These are phyloP conservation scores for Ypsolopha sequella DNA, from an alignment of 2,888 invertebrate species.

Conservation along the genomic window DNA sequence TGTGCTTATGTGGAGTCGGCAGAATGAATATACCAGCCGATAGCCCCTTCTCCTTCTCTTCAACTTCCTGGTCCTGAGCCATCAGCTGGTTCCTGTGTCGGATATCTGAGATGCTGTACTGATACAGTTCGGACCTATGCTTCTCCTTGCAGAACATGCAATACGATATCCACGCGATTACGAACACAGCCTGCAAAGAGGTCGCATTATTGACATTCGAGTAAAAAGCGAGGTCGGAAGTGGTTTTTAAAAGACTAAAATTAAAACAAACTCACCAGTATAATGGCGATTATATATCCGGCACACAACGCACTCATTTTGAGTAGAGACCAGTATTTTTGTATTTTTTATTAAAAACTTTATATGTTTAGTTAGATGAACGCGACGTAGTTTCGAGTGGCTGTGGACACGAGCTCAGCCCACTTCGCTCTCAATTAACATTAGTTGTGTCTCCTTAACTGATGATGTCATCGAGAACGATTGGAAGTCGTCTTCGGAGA, in stretches of 20 bases:
- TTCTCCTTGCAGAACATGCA: conserved; percentile 56
- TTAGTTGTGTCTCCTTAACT: conserved; percentile 36
- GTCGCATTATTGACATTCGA: conserved; percentile 2
- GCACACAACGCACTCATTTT: conserved; percentile 43
- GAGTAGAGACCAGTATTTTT: background rate
- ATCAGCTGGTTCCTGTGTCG: conserved; percentile 31
- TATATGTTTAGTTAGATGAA: too few relatives aligned
- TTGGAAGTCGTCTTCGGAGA: conserved; percentile 18
- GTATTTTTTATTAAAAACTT: too few relatives aligned
- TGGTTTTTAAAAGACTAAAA: background rate
- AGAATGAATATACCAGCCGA: conserved; percentile 44
- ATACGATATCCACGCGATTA: conserved; percentile 49
- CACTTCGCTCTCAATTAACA: conserved; percentile 49
- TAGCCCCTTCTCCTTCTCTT: conserved; percentile 24
- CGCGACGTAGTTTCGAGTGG: conserved; percentile 40
- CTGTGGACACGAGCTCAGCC: conserved; percentile 27
- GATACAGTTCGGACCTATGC: conserved; percentile 42
- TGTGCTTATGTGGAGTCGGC: conserved; percentile 41
- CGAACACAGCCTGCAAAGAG: conserved; percentile 39
- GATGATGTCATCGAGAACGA: conserved; percentile 52
- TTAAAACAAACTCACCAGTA: conserved; percentile 40
- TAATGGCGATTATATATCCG: conserved; percentile 47
- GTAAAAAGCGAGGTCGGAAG: conserved; percentile 2
- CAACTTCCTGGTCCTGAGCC: conserved; percentile 24
- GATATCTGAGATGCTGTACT: conserved; percentile 44